Evolutionary conservation across 2,888 invertebrate genomes (phyloP).

Genomic region (Scaptomyza tumidula): DNA sequence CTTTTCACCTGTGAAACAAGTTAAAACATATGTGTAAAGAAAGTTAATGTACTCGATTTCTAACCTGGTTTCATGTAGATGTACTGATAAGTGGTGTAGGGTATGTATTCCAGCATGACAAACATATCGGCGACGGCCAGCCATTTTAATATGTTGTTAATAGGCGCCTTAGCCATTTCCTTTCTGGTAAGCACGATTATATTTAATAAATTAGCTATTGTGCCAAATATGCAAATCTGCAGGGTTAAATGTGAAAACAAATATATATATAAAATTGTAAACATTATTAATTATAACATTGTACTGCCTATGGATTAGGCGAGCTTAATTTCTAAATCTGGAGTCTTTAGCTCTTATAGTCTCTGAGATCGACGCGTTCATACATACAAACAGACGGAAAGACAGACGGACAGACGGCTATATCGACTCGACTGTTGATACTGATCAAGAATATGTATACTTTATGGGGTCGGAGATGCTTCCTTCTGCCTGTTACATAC

Average conservation of each 20-base stretch:
- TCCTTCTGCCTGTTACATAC: no score
- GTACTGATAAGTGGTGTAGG: constrained; percentile 89
- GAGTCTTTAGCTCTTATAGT: no score
- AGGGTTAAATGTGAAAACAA: neutral
- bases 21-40: neutral
- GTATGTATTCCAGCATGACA: constrained; percentile 94
- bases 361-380: no score
- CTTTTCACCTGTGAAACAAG: constrained; percentile 89
- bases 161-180: constrained; percentile 92
- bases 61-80: constrained; percentile 87
- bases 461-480: no score
- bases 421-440: no score
- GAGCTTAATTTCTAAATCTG: no score
- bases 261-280: constrained; percentile 7
- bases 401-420: no score
- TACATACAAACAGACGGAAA: no score
- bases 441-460: no score
- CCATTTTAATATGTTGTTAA: constrained; percentile 93
- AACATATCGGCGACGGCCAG: constrained; percentile 95
- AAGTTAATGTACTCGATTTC: constrained; percentile 3
- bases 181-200: constrained; percentile 93
- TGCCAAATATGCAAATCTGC: constrained; percentile 93
- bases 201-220: constrained; percentile 93
- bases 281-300: neutral
- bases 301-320: no score